Base-by-base conservation (phyloP, 2,888 invertebrate genomes). In the Vesta saturnalis region DNA sequence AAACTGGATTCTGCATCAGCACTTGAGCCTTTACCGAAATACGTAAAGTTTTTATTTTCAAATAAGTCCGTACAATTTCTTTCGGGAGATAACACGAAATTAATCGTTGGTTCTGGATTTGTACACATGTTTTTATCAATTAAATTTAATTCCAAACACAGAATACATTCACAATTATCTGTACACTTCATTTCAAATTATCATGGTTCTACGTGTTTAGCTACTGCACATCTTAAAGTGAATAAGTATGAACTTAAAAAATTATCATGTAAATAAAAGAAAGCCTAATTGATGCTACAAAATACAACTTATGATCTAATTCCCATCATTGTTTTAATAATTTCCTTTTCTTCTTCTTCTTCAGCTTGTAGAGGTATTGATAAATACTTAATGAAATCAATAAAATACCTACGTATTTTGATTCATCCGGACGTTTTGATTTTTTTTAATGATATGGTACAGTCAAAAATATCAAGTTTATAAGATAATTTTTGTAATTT, bases 61-160 rank as follows among this genome's bases (percentile, higher is more conserved):
- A 85, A 70, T 22, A 64, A 60, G 49, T 65, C 65, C 3, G 65
- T 58, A 47, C 65, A 65, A 46, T 79, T 84, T 75, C 86, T 85
- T 84, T 86, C 86, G 75, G 87, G 87, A 70, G 86, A 83, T 52
- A 89, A 84, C 70, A 89, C 89, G 77, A 88, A 88, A 72, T 83
- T 82, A 55, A 81, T 79, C 76, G 87, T 64, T 10, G n/a, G n/a
- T 76, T 69, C 68, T 3, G 23, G 3, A 23, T 8, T n/a, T 57
- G 86, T 86, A 4, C 72, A 82, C 81, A 85, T 56, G 84, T 85
- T 81, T 85, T 86, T 76, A 70, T 87, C 88, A 80, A 87, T 90
- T 76, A 88, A 89, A 77, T 88, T 89, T 77, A 93, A 84, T 82
- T 93, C 92, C 73, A 91, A 88, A 82, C 93, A 93, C 79, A 93